These are phyloP conservation scores for Arrhamphus sclerolepis DNA, from an alignment of 2,797 vertebrate species.

Conservation along the genomic window DNA sequence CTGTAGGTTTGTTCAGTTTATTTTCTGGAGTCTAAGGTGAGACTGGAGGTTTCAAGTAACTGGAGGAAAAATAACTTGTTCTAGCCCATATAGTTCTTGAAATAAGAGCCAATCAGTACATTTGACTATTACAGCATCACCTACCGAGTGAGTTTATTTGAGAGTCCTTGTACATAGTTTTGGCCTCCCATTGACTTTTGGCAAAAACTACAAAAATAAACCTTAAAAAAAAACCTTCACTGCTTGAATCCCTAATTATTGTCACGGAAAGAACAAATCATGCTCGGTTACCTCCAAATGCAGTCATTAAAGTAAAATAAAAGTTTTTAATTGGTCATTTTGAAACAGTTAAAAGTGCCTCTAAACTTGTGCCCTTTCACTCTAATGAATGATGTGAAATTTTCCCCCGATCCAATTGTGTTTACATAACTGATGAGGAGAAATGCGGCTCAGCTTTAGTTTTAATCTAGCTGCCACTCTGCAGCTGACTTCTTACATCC, in stretches of 20 bases:
- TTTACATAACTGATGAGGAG: slow-evolving; percentile 59
- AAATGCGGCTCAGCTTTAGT: slow-evolving; percentile 30
- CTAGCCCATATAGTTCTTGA: too few species aligned
- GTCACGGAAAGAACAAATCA: background rate
- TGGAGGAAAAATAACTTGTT: too few species aligned
- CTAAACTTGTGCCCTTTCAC: background rate
- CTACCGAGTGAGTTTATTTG: too few species aligned
- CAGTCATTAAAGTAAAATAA: background rate
- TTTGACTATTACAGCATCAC: too few species aligned
- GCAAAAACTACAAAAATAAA: too few species aligned
- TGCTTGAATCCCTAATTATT: background rate
- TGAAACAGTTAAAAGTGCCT: background rate
- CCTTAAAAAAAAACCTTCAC: too few species aligned
- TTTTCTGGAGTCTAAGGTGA: too few species aligned
- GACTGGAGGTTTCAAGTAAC: too few species aligned
- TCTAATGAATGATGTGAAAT: slow-evolving; percentile 11
- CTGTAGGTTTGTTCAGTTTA: too few species aligned
- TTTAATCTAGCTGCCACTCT: slow-evolving; percentile 23
- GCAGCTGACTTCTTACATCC: slow-evolving; percentile 32
- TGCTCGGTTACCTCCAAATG: background rate
- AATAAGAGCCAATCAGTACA: too few species aligned
- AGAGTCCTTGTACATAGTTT: too few species aligned
- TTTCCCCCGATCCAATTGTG: slow-evolving; percentile 9
- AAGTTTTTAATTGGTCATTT: background rate
- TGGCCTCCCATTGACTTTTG: too few species aligned